Percentiles rank a stretch among this genome's conserved stretches.
Evolutionary conservation across 2,797 vertebrate species (phyloP).

Genomic region (Xyrichtys novacula): DNA sequence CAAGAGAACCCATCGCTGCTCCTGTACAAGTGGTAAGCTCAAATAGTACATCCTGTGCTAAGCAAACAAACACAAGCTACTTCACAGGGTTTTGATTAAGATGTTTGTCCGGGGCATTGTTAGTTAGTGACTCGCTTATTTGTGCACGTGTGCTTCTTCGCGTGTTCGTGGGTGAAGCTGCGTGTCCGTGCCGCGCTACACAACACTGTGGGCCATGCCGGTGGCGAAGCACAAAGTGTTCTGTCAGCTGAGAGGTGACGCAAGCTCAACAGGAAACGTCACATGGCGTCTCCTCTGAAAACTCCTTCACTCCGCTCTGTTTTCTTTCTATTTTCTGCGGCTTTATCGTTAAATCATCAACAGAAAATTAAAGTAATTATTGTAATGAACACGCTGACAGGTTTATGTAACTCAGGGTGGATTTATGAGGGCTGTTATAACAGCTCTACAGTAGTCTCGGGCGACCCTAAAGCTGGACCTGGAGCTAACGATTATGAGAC

Average conservation of each 20-base stretch:
- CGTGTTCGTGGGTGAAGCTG: slow-evolving; percentile 17
- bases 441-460: slow-evolving; percentile 57
- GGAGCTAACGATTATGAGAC: slow-evolving; percentile 41
- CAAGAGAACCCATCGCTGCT: slow-evolving; percentile 26
- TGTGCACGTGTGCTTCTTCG: slow-evolving; percentile 14
- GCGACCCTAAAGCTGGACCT: slow-evolving; percentile 46
- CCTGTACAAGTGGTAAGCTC: slow-evolving; percentile 13
- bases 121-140: slow-evolving; percentile 16
- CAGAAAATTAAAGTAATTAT: slow-evolving; percentile 83
- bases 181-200: slow-evolving; percentile 48
- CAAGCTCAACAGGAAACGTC: slow-evolving; percentile 67
- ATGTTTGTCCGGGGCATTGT: slow-evolving; percentile 8
- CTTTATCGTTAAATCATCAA: slow-evolving; percentile 80
- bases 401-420: slow-evolving; percentile 72
- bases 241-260: slow-evolving; percentile 75
- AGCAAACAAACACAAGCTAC: slow-evolving; percentile 5
- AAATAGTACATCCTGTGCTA: slow-evolving; percentile 32
- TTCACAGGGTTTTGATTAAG: slow-evolving; percentile 1
- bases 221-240: slow-evolving; percentile 60
- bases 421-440: slow-evolving; percentile 77
- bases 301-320: slow-evolving; percentile 62
- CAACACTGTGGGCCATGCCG: slow-evolving; percentile 53
- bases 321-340: slow-evolving; percentile 65
- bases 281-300: slow-evolving; percentile 64
- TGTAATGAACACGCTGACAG: slow-evolving; percentile 78